Conservation (phyloP, 2,888 invertebrate genomes). For the Cheilosia scutellata region DNA sequence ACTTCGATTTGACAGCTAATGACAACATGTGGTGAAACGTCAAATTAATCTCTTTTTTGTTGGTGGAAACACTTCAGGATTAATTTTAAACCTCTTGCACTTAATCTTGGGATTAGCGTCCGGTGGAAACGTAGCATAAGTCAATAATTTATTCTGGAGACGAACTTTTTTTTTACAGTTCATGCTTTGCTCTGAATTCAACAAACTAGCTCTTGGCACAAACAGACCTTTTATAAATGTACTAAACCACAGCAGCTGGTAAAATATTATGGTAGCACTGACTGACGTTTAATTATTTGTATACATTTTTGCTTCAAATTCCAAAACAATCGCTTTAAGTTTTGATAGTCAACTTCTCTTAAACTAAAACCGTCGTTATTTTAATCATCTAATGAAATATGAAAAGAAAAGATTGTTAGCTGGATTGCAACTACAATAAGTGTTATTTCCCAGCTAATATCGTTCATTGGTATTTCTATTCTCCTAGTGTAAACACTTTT, state of each 20-base stretch:
- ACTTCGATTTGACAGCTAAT: too few species aligned
- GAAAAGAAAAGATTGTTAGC: too few species aligned
- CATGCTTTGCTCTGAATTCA: too few species aligned
- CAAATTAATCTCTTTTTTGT: too few species aligned
- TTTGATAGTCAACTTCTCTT: background rate
- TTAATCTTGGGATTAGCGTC: too few species aligned
- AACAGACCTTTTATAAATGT: background rate
- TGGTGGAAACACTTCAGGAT: too few species aligned
- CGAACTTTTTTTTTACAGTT: too few species aligned
- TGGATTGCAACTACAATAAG: background rate
- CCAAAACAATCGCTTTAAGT: background rate
- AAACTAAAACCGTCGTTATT: background rate
- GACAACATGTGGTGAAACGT: too few species aligned
- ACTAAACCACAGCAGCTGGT: background rate
- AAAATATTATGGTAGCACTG: background rate
- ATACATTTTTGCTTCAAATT: background rate
- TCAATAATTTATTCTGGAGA: too few species aligned
- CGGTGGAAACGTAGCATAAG: too few species aligned
- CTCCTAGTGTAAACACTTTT: slow-evolving; percentile 10
- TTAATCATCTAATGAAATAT: background rate
- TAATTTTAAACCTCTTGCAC: too few species aligned
- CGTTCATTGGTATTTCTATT: background rate
- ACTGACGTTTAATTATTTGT: slow-evolving; percentile 13
- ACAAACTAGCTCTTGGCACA: too few species aligned
- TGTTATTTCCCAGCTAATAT: background rate